Percentiles rank a stretch among this genome's conserved stretches.
phyloP scores from a whole-genome alignment of 2,113 vertebrate genomes.

The Dipodomys stephensi region DNA sequence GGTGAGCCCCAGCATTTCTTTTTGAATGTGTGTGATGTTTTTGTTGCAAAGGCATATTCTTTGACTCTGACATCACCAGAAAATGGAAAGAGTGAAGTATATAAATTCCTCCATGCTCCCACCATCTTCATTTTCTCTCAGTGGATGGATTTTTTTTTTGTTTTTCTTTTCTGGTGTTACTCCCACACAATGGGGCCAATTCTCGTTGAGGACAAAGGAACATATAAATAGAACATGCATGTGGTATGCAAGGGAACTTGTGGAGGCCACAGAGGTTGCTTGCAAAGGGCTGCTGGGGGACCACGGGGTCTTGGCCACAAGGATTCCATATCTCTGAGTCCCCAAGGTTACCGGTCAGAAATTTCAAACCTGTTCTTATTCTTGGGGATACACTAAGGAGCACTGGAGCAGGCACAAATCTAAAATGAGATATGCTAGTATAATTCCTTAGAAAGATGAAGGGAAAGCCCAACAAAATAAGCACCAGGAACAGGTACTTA shows the following conservation, averaged over 20 bases:
- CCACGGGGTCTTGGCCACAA: neutral
- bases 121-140: constrained; percentile 87
- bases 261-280: constrained; percentile 62
- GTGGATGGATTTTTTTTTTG: constrained; percentile 86
- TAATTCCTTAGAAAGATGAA: too few relatives aligned
- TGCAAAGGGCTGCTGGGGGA: constrained; percentile 43
- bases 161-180: constrained; percentile 88
- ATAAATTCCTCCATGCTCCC: constrained; percentile 87
- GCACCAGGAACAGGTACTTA: too few relatives aligned
- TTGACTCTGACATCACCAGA: constrained; percentile 85
- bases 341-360: constrained; percentile 41
- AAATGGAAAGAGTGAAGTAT: constrained; percentile 86
- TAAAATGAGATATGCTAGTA: neutral
- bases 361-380: neutral
- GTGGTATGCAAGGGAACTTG: constrained; percentile 82
- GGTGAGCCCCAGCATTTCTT: constrained; percentile 76
- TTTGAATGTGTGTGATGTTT: neutral
- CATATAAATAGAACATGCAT: constrained; percentile 87
- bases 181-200: constrained; percentile 94
- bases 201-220: constrained; percentile 90
- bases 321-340: neutral
- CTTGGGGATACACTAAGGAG: constrained; percentile 14
- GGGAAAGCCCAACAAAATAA: too few relatives aligned
- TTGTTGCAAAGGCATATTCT: neutral
- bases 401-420: neutral